These are phyloP conservation scores for Castor canadensis DNA, from an alignment of 2,113 vertebrate species.

Conservation along the genomic window DNA sequence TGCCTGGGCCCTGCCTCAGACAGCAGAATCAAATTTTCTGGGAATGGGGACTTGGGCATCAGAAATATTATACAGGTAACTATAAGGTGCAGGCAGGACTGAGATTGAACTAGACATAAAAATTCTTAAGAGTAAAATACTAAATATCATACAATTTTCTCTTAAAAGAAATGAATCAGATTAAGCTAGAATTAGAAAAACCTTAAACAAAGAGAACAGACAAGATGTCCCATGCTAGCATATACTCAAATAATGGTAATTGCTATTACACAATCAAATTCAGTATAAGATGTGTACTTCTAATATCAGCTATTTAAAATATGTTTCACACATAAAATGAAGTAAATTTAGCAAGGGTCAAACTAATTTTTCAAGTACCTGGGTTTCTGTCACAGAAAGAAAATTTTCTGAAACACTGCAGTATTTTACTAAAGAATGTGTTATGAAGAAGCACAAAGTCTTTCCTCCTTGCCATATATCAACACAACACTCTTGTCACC, in stretches of 20 bases:
- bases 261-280: neutral
- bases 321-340: neutral
- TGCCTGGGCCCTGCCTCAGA: neutral
- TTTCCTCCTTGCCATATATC: neutral
- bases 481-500: neutral
- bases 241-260: constrained; percentile 42
- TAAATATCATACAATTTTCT: neutral
- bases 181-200: constrained; percentile 37
- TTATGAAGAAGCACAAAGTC: neutral
- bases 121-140: neutral
- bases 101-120: neutral
- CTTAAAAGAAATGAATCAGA: constrained; percentile 8
- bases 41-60: neutral
- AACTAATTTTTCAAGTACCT: constrained; percentile 19
- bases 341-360: constrained; percentile 37
- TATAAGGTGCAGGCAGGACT: neutral
- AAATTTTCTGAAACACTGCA: neutral
- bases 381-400: neutral
- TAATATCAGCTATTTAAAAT: neutral
- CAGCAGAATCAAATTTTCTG: neutral
- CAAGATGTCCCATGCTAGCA: neutral
- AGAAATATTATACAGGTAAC: neutral
- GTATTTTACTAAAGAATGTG: neutral
- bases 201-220: constrained; percentile 16
- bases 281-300: neutral